These are phyloP conservation scores for Lamellibrachia columna DNA, from an alignment of 2,888 invertebrate genomes.

Conservation along the genomic window DNA sequence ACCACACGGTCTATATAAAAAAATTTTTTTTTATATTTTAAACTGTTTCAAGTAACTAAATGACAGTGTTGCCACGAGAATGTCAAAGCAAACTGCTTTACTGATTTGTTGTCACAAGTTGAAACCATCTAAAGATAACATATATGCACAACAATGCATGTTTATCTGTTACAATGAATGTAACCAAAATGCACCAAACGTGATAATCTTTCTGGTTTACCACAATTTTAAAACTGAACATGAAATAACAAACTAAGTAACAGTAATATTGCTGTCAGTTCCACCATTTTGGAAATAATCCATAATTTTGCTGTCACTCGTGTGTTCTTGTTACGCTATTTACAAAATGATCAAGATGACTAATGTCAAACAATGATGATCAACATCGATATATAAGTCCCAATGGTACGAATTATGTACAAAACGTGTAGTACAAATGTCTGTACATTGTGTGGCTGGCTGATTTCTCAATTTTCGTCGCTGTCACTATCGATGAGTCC, in stretches of 20 bases:
- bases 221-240: neutral
- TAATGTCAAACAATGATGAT: conserved; percentile 8
- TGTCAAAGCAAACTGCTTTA: no score
- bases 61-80: no score
- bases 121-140: no score
- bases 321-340: neutral
- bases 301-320: neutral
- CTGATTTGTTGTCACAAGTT: no score
- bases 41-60: no score
- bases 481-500: neutral
- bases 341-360: neutral
- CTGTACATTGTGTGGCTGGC: neutral
- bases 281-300: neutral
- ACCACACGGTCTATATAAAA: no score
- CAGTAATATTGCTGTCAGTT: neutral
- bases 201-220: no score
- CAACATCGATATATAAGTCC: neutral
- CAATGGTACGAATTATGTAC: neutral
- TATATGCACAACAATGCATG: no score
- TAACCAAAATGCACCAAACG: no score
- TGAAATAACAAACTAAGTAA: neutral
- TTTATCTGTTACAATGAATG: no score
- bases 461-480: neutral
- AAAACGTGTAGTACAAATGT: neutral
- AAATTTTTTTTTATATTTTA: no score